These are phyloP conservation scores for Myopa tessellatipennis DNA, from an alignment of 2,888 invertebrate genomes.

Conservation along the genomic window DNA sequence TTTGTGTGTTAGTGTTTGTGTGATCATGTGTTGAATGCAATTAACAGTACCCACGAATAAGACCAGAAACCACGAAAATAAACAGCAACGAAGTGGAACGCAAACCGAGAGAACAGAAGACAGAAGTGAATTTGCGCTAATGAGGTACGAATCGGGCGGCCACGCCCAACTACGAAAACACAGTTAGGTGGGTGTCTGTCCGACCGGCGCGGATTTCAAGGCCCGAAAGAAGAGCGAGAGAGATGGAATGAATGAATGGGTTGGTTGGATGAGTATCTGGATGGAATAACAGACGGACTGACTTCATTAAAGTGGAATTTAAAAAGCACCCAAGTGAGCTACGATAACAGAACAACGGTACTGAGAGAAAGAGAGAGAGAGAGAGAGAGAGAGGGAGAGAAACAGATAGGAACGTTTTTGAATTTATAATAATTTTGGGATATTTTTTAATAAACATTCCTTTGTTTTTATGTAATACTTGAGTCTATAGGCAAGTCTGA, in stretches of 20 bases:
- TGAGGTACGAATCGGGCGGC: constrained; percentile 31
- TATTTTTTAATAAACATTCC: no score
- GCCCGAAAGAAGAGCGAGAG: no score
- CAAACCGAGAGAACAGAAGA: constrained; percentile 18
- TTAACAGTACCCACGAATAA: constrained; percentile 22
- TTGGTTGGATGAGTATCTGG: not conserved
- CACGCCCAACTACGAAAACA: constrained; percentile 27
- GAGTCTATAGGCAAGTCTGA: no score
- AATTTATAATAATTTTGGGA: no score
- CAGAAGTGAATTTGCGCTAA: constrained; percentile 30
- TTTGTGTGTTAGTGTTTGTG: not conserved
- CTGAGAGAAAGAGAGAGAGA: no score
- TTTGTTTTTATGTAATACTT: no score
- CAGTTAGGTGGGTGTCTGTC: not conserved
- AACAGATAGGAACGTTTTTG: no score
- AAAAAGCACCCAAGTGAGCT: not conserved
- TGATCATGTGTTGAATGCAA: not conserved
- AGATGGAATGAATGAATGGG: not conserved
- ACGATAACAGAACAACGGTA: no score
- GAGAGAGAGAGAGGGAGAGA: no score
- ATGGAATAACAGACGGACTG: not conserved
- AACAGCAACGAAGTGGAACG: constrained; percentile 30
- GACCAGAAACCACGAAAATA: not conserved
- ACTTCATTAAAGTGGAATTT: not conserved
- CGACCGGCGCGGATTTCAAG: not conserved